phyloP scores from a whole-genome alignment of 2,113 vertebrate species.

The Salvator merianae region DNA sequence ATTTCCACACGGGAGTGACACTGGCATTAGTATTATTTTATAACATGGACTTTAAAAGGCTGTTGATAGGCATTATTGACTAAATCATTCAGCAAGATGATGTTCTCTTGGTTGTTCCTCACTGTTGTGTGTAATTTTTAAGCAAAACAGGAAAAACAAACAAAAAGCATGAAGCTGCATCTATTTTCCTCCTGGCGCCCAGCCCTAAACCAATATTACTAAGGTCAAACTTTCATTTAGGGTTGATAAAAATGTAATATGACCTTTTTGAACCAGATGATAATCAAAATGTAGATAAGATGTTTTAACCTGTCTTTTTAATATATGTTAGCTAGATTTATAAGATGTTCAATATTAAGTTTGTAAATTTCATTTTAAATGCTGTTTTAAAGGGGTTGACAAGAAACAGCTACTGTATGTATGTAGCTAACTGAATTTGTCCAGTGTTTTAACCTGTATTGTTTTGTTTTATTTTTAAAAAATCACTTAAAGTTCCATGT shows the following conservation, averaged over 20 bases:
- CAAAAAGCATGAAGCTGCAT: constrained; percentile 81
- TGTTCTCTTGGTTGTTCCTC: constrained; percentile 82
- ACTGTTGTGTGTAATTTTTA: constrained; percentile 78
- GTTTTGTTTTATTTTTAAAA: constrained; percentile 82
- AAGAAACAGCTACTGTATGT: constrained; percentile 89
- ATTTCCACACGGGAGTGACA: constrained; percentile 75
- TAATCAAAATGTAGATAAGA: constrained; percentile 87
- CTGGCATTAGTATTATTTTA: constrained; percentile 80
- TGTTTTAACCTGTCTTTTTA: constrained; percentile 88
- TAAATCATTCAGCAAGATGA: constrained; percentile 77
- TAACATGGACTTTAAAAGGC: constrained; percentile 76
- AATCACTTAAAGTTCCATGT: constrained; percentile 92
- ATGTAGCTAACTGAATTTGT: constrained; percentile 96
- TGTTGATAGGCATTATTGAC: constrained; percentile 75
- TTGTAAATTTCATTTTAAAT: constrained; percentile 93
- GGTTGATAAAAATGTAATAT: constrained; percentile 82
- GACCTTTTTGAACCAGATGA: constrained; percentile 71
- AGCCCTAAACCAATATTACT: constrained; percentile 66
- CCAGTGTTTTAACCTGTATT: constrained; percentile 99
- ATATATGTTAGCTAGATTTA: constrained; percentile 84
- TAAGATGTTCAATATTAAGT: constrained; percentile 88
- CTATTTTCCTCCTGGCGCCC: constrained; percentile 66
- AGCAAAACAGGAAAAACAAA: constrained; percentile 46
- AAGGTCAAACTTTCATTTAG: constrained; percentile 78
- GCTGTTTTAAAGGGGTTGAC: constrained; percentile 87